Evolutionary conservation across 2,797 vertebrate species (phyloP).

Genomic region (Phataginus tricuspis): DNA sequence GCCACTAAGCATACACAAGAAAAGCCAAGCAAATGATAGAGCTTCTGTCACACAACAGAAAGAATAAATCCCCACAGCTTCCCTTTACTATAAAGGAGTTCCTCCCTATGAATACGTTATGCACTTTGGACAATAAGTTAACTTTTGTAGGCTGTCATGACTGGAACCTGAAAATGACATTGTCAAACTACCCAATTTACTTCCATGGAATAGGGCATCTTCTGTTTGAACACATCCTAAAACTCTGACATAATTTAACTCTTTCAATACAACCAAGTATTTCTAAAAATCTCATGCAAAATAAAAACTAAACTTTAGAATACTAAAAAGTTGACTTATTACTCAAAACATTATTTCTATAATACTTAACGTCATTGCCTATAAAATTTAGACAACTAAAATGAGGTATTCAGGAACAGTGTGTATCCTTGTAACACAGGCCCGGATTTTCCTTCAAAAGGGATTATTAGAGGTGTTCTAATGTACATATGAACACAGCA

Average conservation of each 20-base stretch:
- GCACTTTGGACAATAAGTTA: background rate
- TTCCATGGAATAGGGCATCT: background rate
- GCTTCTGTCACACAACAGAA: background rate
- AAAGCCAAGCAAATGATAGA: background rate
- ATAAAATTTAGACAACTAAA: background rate
- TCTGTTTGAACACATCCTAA: background rate
- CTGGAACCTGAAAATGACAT: background rate
- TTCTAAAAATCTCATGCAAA: conserved; percentile 19
- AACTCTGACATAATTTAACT: conserved; percentile 31
- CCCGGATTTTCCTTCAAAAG: background rate
- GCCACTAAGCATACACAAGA: background rate
- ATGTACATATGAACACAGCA: background rate
- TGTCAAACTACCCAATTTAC: background rate
- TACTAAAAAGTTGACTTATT: background rate
- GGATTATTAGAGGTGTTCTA: background rate
- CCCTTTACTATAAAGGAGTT: background rate
- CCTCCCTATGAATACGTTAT: background rate
- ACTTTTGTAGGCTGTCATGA: background rate
- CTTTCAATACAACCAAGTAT: background rate
- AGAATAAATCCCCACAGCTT: background rate
- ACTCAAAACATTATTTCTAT: background rate
- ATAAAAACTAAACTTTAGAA: conserved; percentile 28
- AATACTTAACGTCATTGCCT: background rate
- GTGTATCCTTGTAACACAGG: background rate
- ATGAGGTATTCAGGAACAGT: background rate